Evolutionary conservation across 92 coral and sea anemone species (phyloP).

Genomic region (Meandrina meandrites): DNA sequence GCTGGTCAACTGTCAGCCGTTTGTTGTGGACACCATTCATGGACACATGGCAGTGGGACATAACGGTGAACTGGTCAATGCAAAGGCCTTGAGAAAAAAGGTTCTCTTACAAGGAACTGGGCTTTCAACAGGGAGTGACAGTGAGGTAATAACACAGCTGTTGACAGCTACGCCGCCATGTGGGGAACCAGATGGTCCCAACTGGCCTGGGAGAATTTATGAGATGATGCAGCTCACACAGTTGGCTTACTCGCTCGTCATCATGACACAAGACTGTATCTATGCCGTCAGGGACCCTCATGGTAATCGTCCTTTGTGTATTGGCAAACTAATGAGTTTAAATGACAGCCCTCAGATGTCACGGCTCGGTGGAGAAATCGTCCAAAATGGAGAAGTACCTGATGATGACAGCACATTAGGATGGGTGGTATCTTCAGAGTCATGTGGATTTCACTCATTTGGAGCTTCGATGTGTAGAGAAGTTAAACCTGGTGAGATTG

Average conservation of each 20-base stretch:
- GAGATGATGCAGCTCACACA: conserved; percentile 78
- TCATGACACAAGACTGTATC: conserved; percentile 82
- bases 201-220: conserved; percentile 93
- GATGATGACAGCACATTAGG: conserved; percentile 69
- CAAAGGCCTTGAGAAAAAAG: conserved; percentile 79
- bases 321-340: conserved; percentile 77
- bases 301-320: conserved; percentile 94
- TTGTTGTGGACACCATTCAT: conserved; percentile 96
- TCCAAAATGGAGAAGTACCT: conserved; percentile 41
- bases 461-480: conserved; percentile 87
- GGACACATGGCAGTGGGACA: conserved; percentile 97
- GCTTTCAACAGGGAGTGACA: conserved; percentile 91
- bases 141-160: conserved; percentile 93
- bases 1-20: conserved; percentile 94
- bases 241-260: conserved; percentile 87
- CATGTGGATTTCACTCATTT: conserved; percentile 92
- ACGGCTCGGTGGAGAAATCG: conserved; percentile 38
- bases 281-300: conserved; percentile 98
- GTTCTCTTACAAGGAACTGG: conserved; percentile 84
- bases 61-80: conserved; percentile 96
- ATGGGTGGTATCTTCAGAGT: conserved; percentile 96
- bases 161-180: conserved; percentile 91
- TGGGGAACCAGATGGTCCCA: conserved; percentile 96
- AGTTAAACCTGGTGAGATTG: conserved; percentile 91
- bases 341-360: conserved; percentile 54